These are phyloP conservation scores for Cyphomyrmex costatus DNA, from an alignment of 1,140 invertebrate genomes.

Conservation along the genomic window DNA sequence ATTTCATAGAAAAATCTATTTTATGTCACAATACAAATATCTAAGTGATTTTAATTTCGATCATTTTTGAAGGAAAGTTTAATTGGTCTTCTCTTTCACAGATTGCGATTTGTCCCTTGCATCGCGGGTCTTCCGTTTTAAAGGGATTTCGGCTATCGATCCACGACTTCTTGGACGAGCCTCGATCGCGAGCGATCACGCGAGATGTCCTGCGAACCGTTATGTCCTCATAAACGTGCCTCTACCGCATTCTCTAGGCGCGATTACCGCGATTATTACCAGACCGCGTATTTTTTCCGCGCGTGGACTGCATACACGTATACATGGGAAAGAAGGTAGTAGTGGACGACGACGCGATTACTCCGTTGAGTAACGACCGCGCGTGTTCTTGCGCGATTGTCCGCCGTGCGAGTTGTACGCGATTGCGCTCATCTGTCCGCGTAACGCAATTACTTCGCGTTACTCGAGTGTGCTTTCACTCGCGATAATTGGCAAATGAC, in stretches of 20 bases:
- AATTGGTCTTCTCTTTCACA: background rate
- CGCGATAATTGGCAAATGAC: constrained; percentile 65
- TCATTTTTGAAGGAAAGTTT: background rate
- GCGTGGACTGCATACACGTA: constrained; percentile 6
- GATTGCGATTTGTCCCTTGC: background rate
- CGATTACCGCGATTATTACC: constrained; percentile 66
- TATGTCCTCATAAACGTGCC: constrained; percentile 47
- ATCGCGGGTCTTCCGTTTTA: background rate
- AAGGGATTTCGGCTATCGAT: background rate
- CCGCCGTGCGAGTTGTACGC: constrained; percentile 44
- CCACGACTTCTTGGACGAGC: background rate
- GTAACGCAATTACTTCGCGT: constrained; percentile 64
- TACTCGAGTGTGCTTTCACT: constrained; percentile 65
- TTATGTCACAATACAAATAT: background rate
- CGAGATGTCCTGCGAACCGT: constrained; percentile 57
- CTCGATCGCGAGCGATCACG: constrained; percentile 18
- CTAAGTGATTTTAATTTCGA: background rate
- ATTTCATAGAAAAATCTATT: too few species aligned
- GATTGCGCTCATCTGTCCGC: constrained; percentile 56
- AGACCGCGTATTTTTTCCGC: constrained; percentile 44
- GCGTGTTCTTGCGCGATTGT: constrained; percentile 51
- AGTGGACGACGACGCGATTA: constrained; percentile 39
- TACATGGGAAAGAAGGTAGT: too few species aligned
- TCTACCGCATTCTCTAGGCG: constrained; percentile 59
- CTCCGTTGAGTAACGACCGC: constrained; percentile 57